Conservation (phyloP, 2,797 vertebrate genomes). For the Salmo trutta region DNA sequence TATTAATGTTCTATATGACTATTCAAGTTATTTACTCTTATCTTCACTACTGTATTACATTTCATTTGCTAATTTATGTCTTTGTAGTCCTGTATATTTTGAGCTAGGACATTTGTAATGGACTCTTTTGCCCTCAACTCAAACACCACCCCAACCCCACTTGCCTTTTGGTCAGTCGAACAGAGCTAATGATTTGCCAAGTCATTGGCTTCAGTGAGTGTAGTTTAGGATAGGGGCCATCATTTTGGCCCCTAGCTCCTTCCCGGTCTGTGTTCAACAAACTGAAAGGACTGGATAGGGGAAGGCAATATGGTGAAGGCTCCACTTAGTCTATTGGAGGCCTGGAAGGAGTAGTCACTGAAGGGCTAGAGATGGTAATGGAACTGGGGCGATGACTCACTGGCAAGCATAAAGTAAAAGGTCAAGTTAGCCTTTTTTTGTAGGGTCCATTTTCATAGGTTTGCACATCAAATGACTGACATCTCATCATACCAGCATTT, state of each 20-base stretch:
- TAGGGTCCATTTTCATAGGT: not conserved
- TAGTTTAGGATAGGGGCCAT: not conserved
- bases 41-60: slow-evolving; percentile 17
- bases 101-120: not conserved
- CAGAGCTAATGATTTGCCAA: not conserved
- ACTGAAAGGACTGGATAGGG: not conserved
- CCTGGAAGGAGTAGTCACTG: not conserved
- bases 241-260: not conserved
- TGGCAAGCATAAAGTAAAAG: not conserved
- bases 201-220: not conserved
- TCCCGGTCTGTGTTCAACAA: not conserved
- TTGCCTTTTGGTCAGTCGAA: slow-evolving; percentile 10
- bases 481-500: not conserved
- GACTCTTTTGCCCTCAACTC: not conserved
- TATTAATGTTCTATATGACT: slow-evolving; percentile 11
- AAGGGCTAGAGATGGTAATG: not conserved
- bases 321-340: not conserved
- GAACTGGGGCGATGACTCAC: not conserved
- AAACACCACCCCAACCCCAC: slow-evolving; percentile 18
- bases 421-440: not conserved
- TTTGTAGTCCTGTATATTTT: slow-evolving; percentile 34
- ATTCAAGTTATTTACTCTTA: slow-evolving; percentile 7
- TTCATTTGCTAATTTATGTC: slow-evolving; percentile 20
- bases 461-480: not conserved
- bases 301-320: not conserved